Evolutionary conservation across 2,797 vertebrate genomes (phyloP), one percentile per base, ranked within the genome.

Genomic region (Syngnathus rostellatus): DNA sequence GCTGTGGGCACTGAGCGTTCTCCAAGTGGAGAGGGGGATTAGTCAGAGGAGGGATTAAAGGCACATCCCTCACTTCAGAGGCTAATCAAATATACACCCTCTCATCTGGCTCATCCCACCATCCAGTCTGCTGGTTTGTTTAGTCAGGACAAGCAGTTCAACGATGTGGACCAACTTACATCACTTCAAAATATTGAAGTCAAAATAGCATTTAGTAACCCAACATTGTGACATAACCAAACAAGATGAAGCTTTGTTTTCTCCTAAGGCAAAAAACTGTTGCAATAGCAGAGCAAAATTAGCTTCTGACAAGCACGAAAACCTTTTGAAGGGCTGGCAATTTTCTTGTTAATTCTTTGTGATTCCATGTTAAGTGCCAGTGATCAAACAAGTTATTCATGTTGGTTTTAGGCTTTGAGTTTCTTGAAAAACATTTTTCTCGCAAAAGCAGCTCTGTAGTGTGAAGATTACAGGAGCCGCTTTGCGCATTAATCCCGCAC

Each of bases 41-140:
- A 85, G 84, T 72, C 65, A 68, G 69, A 76, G 72, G 67, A 71
- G 68, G 79, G 78, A 85, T 86, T 83, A 86, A 84, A 83, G 72
- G 76, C 69, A 81, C 62, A 74, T 76, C 72, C 62, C 66, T 75
- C 79, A 57, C 79, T 79, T 81, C 74, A 84, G 78, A 79, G 74
- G 79, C 83, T 85, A 85, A 88, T 89, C 83, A 87, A 88, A 88
- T 80, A 87, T 72, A 67, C 67, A 74, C 70, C 72, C 72, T 83
- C 76, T 83, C 78, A 75, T 81, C 70, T 78, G 64, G 65, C 45
- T 72, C 66, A 72, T 77, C 68, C 74, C 65, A 74, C 63, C 68
- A 64, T 74, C 73, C 78, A 62, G 62, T 51, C 50, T 55, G 64
- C 67, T 55, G 71, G 63, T 82, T 79, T 83, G 77, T 83, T 83